Evolutionary conservation across 2,797 vertebrate species (phyloP), one percentile per base, ranked within the genome.

Genomic region (Sebastiscus tertius): DNA sequence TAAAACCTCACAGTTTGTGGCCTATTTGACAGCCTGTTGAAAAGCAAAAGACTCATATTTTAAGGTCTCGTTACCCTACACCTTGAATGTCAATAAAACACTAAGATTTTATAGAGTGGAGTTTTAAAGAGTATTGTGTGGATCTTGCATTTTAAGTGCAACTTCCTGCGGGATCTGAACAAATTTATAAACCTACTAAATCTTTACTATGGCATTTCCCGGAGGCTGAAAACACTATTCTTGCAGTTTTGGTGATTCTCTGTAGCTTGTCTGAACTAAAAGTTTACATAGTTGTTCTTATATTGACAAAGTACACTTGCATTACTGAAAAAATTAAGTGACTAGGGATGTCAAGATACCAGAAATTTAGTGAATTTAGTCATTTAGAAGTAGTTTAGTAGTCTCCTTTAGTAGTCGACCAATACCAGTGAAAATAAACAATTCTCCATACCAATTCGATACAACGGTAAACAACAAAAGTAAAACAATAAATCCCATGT

Each of bases 1-100:
- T 85, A 67, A 80, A 83, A 55, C 67, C 2, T 36, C 8, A 13
- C 4, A 60, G 39, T 77, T 12, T 59, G 64, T 49, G n/a, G 73
- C 13, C 42, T 55, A 4, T 59, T 77, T 75, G 26, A 61, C 65
- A 59, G 26, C 69, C 29, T 55, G 39, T 27, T 75, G 11, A 78
- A 73, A 87, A 56, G 59, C 20, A 39, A 65, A 58, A 75, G 22
- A 4, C 22, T 62, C 2, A 42, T 8, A 42, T 8, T 64, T 61
- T 36, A 62, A 61, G 6, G 20, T 52, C 31, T 72, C 12, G 7
- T 24, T 73, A 13, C 42, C 42, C 11, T 36, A 63, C 46, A 70
- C 46, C 8, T 56, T 36, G 7, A 72, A 66, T 49, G 22, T n/a
- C 33, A 59, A 72, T 71, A 61, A 65, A 76, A 63, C 18, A 64